Base-by-base conservation (phyloP, 1,140 invertebrate species). In the Phenacoccus solenopsis region DNA sequence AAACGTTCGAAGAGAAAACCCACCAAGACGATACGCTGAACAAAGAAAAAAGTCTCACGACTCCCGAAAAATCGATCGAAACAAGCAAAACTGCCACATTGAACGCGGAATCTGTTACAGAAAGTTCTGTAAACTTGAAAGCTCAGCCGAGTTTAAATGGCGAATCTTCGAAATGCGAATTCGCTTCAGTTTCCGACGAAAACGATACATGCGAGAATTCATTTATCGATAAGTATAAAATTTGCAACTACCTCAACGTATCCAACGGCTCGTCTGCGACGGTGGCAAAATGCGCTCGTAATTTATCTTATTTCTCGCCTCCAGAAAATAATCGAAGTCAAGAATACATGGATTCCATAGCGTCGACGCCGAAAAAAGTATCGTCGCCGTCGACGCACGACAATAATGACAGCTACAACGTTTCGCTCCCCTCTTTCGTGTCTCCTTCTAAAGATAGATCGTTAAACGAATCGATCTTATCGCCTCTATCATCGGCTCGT, bases 321-420 rank as follows among this genome's bases (percentile, higher is more conserved):
- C 59, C 59, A 1, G 59, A 64, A 24, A 64, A 64, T 16, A 64
- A 64, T 64, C 21, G 59, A 10, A 64, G 59, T 25, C 59, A 64
- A 64, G 59, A 64, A 64, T 64, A 24, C 21, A 64, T 64, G 59
- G 59, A 64, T 16, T 64, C 59, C 20, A 16, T 64, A 24, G 56
- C 20, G 4, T 5, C 21, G 22, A 10, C 59, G 10, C 21, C 22
- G 4, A 20, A 9, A 24, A 64, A 64, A 64, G 9, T 10, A 27
- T 27, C 13, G 2, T 24, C 59, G 56, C 4, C 16, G 12, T 25
- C 25, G 21, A 27, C 12, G 12, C 21, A 25, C 9, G 59, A 64
- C 10, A 27, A 20, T 10, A 25, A 2, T 25, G 59, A 64, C 4
- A 25, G 20, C 20, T n/a, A 2, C 16, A 49, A 5, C 38, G 20